These are phyloP conservation scores for Eumaeus atala DNA, from an alignment of 1,140 invertebrate genomes.

Conservation along the genomic window DNA sequence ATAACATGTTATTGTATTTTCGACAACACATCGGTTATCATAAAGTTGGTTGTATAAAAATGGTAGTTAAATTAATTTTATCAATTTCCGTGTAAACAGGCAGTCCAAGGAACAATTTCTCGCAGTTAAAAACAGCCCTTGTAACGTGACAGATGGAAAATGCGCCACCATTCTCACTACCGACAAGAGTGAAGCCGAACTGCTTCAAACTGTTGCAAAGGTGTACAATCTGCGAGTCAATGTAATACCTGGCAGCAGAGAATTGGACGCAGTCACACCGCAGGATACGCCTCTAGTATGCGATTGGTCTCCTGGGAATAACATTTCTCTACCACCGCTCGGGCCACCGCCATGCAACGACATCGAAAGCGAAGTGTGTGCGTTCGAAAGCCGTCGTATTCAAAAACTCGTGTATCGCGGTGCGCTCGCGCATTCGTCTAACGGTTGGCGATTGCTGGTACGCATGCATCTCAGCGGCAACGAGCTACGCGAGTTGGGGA, in stretches of 20 bases:
- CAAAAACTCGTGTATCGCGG: constrained; percentile 36
- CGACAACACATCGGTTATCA: too few relatives aligned
- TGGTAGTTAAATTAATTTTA: too few relatives aligned
- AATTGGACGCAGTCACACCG: not conserved
- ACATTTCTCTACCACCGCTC: not conserved
- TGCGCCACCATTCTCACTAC: constrained; percentile 40
- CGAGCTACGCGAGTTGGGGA: constrained; percentile 26
- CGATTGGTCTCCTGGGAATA: constrained; percentile 30
- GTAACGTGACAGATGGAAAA: constrained; percentile 18
- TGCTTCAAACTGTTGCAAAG: constrained; percentile 22
- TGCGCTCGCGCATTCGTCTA: constrained; percentile 29
- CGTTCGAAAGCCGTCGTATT: constrained; percentile 42
- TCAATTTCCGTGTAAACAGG: too few relatives aligned
- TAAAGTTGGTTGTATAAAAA: too few relatives aligned
- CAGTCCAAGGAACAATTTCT: not conserved
- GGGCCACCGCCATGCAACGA: constrained; percentile 37
- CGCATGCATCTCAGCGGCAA: constrained; percentile 20
- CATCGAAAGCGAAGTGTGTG: constrained; percentile 27
- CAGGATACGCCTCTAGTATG: constrained; percentile 23
- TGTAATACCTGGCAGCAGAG: constrained; percentile 23
- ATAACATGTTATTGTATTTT: too few relatives aligned
- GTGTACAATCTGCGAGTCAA: constrained; percentile 18
- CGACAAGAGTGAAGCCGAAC: constrained; percentile 28
- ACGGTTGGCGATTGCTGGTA: constrained; percentile 27
- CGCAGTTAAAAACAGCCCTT: constrained; percentile 27